phyloP scores from a whole-genome alignment of 2,113 vertebrate species.

The Callospermophilus lateralis region DNA sequence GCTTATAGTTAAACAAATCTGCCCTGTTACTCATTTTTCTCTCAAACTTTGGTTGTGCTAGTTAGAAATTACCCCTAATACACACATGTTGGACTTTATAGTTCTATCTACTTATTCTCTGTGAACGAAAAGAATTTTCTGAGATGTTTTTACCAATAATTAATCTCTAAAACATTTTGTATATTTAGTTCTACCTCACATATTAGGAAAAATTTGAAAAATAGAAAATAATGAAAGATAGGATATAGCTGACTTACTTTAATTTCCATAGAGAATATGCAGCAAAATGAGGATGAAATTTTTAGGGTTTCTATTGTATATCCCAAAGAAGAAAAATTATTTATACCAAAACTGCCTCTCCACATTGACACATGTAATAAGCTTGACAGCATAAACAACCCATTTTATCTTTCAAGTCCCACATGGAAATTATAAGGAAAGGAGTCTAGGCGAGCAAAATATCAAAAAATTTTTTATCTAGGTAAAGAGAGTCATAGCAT shows the following conservation, averaged over 20 bases:
- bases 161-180: slow-evolving; percentile 23
- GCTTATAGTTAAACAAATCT: not conserved
- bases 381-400: slow-evolving; percentile 73
- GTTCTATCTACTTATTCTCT: not conserved
- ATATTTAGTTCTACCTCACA: not conserved
- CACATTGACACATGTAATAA: slow-evolving; percentile 64
- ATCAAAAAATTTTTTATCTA: slow-evolving; percentile 49
- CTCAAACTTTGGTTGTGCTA: not conserved
- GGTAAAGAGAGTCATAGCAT: slow-evolving; percentile 54
- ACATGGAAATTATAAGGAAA: slow-evolving; percentile 77
- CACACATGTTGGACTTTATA: not conserved
- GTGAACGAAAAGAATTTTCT: not conserved
- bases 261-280: not conserved
- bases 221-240: not conserved
- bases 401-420: slow-evolving; percentile 73
- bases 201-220: not conserved
- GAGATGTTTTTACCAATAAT: not conserved
- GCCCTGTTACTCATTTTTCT: not conserved
- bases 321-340: slow-evolving; percentile 3
- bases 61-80: not conserved
- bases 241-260: not conserved
- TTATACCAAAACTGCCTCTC: slow-evolving; percentile 71
- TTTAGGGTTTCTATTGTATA: not conserved
- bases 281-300: not conserved
- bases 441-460: slow-evolving; percentile 69